Conservation (phyloP, 2,888 invertebrate species). For the Chaetogeoica ovagalla region DNA sequence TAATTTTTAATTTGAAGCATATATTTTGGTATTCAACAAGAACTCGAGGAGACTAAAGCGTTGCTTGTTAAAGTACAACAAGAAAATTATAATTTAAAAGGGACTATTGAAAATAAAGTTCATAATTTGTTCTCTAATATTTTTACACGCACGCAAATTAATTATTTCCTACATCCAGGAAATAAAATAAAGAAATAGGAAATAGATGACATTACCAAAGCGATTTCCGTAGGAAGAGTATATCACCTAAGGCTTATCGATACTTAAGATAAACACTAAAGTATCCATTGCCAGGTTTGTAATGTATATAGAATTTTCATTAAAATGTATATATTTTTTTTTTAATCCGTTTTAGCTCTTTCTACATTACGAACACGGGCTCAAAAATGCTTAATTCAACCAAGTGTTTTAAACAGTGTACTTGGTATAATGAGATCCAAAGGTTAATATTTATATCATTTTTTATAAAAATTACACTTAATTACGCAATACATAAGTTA, state of each 20-base stretch:
- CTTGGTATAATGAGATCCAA: neutral
- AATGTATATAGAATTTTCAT: neutral
- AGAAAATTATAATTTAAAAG: neutral
- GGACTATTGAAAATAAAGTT: neutral
- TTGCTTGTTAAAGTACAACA: neutral
- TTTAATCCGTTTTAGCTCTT: neutral
- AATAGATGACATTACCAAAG: neutral
- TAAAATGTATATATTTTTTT: neutral
- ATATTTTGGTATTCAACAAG: slow-evolving; percentile 7
- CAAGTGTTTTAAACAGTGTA: neutral
- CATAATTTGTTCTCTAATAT: neutral
- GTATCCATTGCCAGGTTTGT: slow-evolving; percentile 10
- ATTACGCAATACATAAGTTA: no score
- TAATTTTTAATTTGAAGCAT: neutral
- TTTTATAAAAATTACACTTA: no score
- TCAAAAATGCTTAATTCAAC: neutral
- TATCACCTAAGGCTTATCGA: neutral
- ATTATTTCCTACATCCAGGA: neutral
- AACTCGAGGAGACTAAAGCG: slow-evolving; percentile 1
- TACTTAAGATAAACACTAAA: neutral
- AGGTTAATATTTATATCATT: neutral
- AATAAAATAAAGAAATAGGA: slow-evolving; percentile 3
- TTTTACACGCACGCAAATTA: neutral
- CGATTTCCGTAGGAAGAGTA: neutral
- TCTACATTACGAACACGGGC: neutral